Percentiles rank a stretch among this genome's conserved stretches.
Conservation (phyloP, 1,140 invertebrate species). For the Lordiphosa mommai region DNA sequence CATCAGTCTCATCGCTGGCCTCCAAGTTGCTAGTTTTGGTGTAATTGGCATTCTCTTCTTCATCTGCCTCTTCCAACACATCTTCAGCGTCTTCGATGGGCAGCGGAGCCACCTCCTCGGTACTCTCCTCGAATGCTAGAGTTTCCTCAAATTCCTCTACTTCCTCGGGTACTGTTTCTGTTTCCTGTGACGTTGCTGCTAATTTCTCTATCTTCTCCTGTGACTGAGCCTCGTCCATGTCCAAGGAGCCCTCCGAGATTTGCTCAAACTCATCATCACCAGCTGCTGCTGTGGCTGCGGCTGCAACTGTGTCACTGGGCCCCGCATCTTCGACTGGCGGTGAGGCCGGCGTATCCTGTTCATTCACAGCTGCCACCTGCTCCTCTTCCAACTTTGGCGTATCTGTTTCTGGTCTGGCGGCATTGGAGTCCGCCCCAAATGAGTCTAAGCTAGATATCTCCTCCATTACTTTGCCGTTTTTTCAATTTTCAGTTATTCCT, state of each 20-base stretch:
- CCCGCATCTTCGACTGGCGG: conserved; percentile 45
- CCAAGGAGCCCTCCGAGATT: conserved; percentile 68
- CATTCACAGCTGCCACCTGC: conserved; percentile 7
- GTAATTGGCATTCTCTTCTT: conserved; percentile 41
- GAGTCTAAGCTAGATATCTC: conserved; percentile 76
- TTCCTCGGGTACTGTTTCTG: conserved; percentile 11
- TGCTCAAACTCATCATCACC: conserved; percentile 69
- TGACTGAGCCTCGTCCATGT: conserved; percentile 62
- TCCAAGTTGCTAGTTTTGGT: conserved; percentile 17
- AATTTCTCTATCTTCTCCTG: conserved; percentile 31
- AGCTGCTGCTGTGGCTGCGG: conserved; percentile 1
- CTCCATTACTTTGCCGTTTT: conserved; percentile 47
- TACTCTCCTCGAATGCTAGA: background rate
- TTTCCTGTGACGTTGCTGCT: conserved; percentile 2
- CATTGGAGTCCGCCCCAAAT: conserved; percentile 61
- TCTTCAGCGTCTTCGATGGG: conserved; percentile 4
- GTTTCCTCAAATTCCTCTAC: conserved; percentile 28
- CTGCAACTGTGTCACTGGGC: conserved; percentile 1
- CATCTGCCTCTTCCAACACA: conserved; percentile 28
- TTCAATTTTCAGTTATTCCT: conserved; percentile 13
- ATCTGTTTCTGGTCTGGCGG: conserved; percentile 47
- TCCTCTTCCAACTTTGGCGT: conserved; percentile 55
- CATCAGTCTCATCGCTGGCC: conserved; percentile 43
- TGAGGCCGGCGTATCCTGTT: conserved; percentile 46
- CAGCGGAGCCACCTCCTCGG: conserved; percentile 26